Evolutionary conservation across 1,140 invertebrate species (phyloP).

Genomic region (Nephila pilipes): DNA sequence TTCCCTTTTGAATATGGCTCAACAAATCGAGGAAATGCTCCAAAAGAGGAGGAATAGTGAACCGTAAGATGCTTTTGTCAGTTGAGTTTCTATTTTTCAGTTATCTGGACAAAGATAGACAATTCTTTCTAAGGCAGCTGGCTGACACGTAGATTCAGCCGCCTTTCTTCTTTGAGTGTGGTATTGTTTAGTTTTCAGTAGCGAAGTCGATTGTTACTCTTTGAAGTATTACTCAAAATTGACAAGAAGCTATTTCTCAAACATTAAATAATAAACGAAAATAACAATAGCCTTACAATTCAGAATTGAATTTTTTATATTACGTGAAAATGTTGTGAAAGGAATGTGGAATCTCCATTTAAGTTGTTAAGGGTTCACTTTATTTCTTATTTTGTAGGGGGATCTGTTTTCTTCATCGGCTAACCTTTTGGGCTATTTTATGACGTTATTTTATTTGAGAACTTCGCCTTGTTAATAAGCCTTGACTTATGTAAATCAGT

Average conservation of each 20-base stretch:
- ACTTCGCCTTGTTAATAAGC: too few relatives aligned
- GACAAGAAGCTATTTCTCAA: neutral
- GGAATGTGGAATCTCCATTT: too few relatives aligned
- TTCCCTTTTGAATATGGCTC: slow-evolving; percentile 1
- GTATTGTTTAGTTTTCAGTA: neutral
- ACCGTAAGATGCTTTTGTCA: neutral
- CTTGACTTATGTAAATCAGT: too few relatives aligned
- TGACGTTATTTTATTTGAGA: too few relatives aligned
- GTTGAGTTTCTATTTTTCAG: slow-evolving; percentile 26
- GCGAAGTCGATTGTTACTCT: neutral
- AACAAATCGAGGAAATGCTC: neutral
- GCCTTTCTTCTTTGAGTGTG: neutral
- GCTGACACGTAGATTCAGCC: neutral
- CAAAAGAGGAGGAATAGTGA: neutral
- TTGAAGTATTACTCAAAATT: neutral
- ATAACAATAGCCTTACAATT: too few relatives aligned
- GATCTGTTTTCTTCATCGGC: too few relatives aligned
- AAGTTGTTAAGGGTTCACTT: too few relatives aligned
- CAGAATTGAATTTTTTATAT: too few relatives aligned
- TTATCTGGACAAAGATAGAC: slow-evolving; percentile 7
- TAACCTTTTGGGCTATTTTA: too few relatives aligned
- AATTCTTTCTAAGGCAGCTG: neutral
- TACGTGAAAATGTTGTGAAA: too few relatives aligned
- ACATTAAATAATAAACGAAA: too few relatives aligned
- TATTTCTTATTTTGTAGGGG: too few relatives aligned